These are phyloP conservation scores for Poecilia picta DNA, from an alignment of 2,797 vertebrate species.

Conservation along the genomic window DNA sequence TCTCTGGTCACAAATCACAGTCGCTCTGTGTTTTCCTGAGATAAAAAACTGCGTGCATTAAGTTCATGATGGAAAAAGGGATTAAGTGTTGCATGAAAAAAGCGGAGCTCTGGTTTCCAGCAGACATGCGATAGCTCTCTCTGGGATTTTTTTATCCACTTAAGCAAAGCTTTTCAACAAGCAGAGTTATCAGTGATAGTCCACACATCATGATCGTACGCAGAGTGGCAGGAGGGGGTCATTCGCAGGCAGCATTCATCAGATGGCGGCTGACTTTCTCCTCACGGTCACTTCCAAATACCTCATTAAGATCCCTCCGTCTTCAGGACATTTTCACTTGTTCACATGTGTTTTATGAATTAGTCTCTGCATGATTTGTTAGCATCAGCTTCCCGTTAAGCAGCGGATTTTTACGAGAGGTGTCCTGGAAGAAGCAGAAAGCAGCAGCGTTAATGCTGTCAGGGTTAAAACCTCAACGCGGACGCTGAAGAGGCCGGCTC, in stretches of 20 bases:
- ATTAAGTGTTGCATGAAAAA: conserved; percentile 62
- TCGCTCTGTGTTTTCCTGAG: conserved; percentile 28
- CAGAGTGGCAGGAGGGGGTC: conserved; percentile 56
- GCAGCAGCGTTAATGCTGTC: conserved; percentile 32
- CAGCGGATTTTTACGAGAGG: conserved; percentile 33
- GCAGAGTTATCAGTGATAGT: conserved; percentile 67
- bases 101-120: conserved; percentile 48
- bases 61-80: conserved; percentile 57
- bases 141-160: conserved; percentile 66
- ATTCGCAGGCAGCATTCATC: conserved; percentile 69
- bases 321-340: conserved; percentile 58
- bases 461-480: conserved; percentile 11
- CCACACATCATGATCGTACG: conserved; percentile 56
- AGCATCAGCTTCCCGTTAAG: conserved; percentile 39
- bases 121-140: conserved; percentile 61
- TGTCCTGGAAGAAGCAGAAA: conserved; percentile 38
- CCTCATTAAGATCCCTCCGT: conserved; percentile 67
- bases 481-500: conserved; percentile 14
- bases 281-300: conserved; percentile 71
- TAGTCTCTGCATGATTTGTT: conserved; percentile 35
- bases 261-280: conserved; percentile 47
- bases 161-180: conserved; percentile 67
- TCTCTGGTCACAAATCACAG: conserved; percentile 51
- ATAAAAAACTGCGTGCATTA: conserved; percentile 36
- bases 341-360: conserved; percentile 71